Conservation (phyloP, 1,140 invertebrate genomes). For the Zaprionus camerounensis region DNA sequence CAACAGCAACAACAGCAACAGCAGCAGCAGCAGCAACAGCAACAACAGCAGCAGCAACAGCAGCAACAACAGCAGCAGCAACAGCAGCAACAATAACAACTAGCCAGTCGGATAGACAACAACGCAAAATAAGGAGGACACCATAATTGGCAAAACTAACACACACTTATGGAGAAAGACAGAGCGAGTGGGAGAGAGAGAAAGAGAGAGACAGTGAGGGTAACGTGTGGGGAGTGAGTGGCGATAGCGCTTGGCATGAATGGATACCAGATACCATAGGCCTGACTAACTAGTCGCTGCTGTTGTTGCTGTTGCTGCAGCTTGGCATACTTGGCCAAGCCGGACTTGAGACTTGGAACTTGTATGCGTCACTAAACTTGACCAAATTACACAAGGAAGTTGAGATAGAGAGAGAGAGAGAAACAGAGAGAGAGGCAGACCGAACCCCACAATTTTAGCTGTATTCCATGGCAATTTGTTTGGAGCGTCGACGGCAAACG, state of each 20-base stretch:
- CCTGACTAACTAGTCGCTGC: slow-evolving; percentile 63
- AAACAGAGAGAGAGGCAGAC: background rate
- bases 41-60: background rate
- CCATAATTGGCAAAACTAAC: slow-evolving; percentile 77
- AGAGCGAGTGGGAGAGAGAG: slow-evolving; percentile 2
- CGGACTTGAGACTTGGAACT: slow-evolving; percentile 58
- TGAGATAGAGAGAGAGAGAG: background rate
- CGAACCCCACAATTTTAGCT: background rate
- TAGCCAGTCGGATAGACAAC: slow-evolving; percentile 58
- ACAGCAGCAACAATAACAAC: slow-evolving; percentile 8
- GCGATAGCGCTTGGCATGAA: slow-evolving; percentile 50
- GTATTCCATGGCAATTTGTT: slow-evolving; percentile 46
- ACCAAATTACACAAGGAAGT: slow-evolving; percentile 79
- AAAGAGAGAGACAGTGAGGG: slow-evolving; percentile 9
- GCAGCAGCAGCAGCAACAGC: slow-evolving; percentile 17
- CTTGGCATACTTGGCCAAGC: slow-evolving; percentile 59
- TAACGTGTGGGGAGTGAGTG: slow-evolving; percentile 14
- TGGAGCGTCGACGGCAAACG: slow-evolving; percentile 23
- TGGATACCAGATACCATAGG: slow-evolving; percentile 50
- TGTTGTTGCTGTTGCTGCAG: slow-evolving; percentile 20
- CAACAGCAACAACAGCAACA: background rate
- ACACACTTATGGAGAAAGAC: slow-evolving; percentile 32
- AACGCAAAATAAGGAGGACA: slow-evolving; percentile 78
- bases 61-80: slow-evolving; percentile 21
- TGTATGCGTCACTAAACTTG: slow-evolving; percentile 78